phyloP scores from a whole-genome alignment of 2,888 invertebrate genomes.

The Punctoribates punctum region DNA sequence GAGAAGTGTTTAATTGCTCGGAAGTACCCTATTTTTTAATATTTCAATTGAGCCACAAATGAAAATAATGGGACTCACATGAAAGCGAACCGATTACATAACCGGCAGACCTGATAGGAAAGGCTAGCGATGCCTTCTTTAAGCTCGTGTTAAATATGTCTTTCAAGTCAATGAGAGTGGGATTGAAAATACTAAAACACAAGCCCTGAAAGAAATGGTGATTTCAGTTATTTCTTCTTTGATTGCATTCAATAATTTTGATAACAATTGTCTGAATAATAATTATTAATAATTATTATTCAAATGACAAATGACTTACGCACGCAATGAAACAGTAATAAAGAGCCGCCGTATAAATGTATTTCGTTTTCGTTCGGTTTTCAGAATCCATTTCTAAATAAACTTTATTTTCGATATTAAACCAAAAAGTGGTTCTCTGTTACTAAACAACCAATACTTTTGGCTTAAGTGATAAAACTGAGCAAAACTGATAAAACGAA shows the following conservation, averaged over 20 bases:
- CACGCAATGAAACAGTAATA: slow-evolving; percentile 38
- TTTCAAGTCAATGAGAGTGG: slow-evolving; percentile 36
- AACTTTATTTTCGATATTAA: not conserved
- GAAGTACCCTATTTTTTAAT: no score
- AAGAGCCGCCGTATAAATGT: slow-evolving; percentile 30
- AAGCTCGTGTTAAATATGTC: slow-evolving; percentile 24
- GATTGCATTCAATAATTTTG: not conserved
- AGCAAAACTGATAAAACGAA: no score
- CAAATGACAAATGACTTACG: slow-evolving; percentile 13
- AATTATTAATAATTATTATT: no score
- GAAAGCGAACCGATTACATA: slow-evolving; percentile 32
- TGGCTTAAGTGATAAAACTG: no score
- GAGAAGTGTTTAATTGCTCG: no score
- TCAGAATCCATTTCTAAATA: not conserved
- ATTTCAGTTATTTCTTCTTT: not conserved
- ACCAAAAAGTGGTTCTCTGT: no score
- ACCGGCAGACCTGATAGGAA: slow-evolving; percentile 37
- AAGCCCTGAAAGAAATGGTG: slow-evolving; percentile 36
- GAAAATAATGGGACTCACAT: slow-evolving; percentile 29
- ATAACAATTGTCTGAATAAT: not conserved
- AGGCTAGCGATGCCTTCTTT: slow-evolving; percentile 27
- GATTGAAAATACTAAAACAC: slow-evolving; percentile 41
- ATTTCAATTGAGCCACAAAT: not conserved
- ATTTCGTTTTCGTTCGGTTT: not conserved
- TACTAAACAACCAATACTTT: no score